Percentiles rank a stretch among this genome's conserved stretches.
Evolutionary conservation across 1,140 invertebrate genomes (phyloP).

Genomic region (Hydropsyche tenuis): DNA sequence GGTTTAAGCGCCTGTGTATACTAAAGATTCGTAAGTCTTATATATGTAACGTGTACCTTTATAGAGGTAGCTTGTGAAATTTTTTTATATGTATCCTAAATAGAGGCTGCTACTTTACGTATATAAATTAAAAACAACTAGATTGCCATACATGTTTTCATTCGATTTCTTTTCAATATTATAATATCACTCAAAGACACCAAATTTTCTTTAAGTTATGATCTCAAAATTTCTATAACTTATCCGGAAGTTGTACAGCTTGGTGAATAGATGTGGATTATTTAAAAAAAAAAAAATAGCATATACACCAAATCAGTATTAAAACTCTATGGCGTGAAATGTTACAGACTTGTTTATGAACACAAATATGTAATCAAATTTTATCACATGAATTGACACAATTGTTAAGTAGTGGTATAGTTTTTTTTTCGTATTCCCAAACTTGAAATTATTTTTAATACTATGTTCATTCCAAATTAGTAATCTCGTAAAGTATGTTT

Average conservation of each 20-base stretch:
- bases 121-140: too few relatives aligned
- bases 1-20: conserved; percentile 45
- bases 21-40: conserved; percentile 44
- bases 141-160: too few relatives aligned
- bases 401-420: too few relatives aligned
- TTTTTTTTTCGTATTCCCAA: too few relatives aligned
- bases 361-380: too few relatives aligned
- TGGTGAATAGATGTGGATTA: background rate
- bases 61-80: conserved; percentile 47
- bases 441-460: too few relatives aligned
- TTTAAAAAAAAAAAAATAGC: background rate
- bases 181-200: background rate
- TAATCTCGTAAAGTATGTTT: conserved; percentile 5
- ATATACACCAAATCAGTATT: conserved; percentile 23
- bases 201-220: background rate
- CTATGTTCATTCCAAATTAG: conserved; percentile 6
- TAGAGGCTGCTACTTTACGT: conserved; percentile 42
- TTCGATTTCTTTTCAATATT: too few relatives aligned
- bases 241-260: conserved; percentile 9
- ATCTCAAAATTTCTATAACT: too few relatives aligned
- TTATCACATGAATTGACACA: too few relatives aligned
- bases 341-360: too few relatives aligned
- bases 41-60: conserved; percentile 46
- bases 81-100: conserved; percentile 39
- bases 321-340: conserved; percentile 1